phyloP scores from a whole-genome alignment of 2,797 vertebrate genomes.

The Diplodus sargus region DNA sequence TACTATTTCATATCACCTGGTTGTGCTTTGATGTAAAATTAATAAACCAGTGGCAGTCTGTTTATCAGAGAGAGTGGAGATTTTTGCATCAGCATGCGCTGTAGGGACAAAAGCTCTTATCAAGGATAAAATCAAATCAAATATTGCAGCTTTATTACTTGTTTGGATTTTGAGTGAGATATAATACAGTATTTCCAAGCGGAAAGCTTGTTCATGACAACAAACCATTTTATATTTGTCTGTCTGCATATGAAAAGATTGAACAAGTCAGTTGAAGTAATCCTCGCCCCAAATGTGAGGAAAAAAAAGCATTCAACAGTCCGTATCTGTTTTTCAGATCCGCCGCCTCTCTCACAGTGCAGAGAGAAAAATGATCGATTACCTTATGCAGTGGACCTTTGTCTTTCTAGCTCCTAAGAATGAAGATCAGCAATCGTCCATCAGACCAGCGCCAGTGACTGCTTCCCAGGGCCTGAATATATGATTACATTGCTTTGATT shows the following conservation, averaged over 20 bases:
- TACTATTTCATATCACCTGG: constrained; percentile 9
- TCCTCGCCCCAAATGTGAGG: constrained; percentile 9
- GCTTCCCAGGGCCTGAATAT: constrained; percentile 58
- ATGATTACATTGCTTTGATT: constrained; percentile 66
- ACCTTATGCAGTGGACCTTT: constrained; percentile 48
- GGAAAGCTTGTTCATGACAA: constrained; percentile 40
- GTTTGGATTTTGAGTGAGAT: constrained; percentile 5
- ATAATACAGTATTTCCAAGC: neutral
- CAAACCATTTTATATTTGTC: constrained; percentile 15
- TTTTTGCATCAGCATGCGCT: neutral
- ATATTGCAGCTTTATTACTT: constrained; percentile 1
- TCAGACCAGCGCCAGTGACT: constrained; percentile 47
- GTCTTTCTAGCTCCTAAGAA: constrained; percentile 58
- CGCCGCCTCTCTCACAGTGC: constrained; percentile 20
- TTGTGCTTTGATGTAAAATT: constrained; percentile 35
- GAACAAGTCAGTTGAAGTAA: constrained; percentile 20
- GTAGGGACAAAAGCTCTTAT: constrained; percentile 20
- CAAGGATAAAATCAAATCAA: constrained; percentile 28
- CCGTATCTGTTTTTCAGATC: constrained; percentile 31
- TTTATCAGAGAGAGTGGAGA: neutral
- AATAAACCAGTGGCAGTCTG: constrained; percentile 6
- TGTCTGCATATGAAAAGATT: constrained; percentile 24
- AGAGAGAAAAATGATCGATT: constrained; percentile 50
- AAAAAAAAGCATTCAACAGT: constrained; percentile 31
- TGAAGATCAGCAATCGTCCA: constrained; percentile 64